phyloP scores from a whole-genome alignment of 2,113 vertebrate species.

The Pipa parva region DNA sequence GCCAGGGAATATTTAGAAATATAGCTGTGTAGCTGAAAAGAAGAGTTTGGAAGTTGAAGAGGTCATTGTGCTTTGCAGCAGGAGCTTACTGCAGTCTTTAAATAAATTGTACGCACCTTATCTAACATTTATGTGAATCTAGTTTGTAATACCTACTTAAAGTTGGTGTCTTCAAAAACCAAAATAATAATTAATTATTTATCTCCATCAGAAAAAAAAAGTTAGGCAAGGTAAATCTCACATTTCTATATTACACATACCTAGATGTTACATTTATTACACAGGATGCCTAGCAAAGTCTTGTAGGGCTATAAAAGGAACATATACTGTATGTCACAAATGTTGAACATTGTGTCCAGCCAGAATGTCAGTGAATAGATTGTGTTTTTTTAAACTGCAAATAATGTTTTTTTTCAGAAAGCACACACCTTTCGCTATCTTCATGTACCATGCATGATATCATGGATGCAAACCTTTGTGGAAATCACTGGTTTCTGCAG shows the following conservation, averaged over 20 bases:
- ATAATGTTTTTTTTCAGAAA: too few relatives aligned
- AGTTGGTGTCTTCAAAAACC: conserved; percentile 26
- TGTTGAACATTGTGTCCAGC: conserved; percentile 81
- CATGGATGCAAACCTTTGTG: too few relatives aligned
- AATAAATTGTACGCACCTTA: conserved; percentile 42
- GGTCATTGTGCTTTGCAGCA: conserved; percentile 15
- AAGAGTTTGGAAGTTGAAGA: conserved; percentile 12
- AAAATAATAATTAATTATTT: conserved; percentile 46
- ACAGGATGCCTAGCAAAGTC: conserved; percentile 68
- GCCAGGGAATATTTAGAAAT: conserved; percentile 28
- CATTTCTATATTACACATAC: conserved; percentile 45
- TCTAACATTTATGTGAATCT: conserved; percentile 20
- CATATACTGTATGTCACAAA: conserved; percentile 91
- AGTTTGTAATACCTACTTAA: conserved; percentile 31
- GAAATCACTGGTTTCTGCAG: too few relatives aligned
- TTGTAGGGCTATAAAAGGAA: too few relatives aligned
- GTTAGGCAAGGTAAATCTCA: conserved; percentile 46
- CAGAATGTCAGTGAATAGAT: conserved; percentile 82
- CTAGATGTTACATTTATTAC: conserved; percentile 45
- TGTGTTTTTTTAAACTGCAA: conserved; percentile 74
- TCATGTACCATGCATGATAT: too few relatives aligned
- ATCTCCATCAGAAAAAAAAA: conserved; percentile 38
- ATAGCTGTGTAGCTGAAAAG: conserved; percentile 12
- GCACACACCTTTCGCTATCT: too few relatives aligned
- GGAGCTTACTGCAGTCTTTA: conserved; percentile 35